Base-by-base conservation (phyloP, 30 jellyfish, hydroid and myxozoan genomes). In the Pseudorhiza aurosa region DNA sequence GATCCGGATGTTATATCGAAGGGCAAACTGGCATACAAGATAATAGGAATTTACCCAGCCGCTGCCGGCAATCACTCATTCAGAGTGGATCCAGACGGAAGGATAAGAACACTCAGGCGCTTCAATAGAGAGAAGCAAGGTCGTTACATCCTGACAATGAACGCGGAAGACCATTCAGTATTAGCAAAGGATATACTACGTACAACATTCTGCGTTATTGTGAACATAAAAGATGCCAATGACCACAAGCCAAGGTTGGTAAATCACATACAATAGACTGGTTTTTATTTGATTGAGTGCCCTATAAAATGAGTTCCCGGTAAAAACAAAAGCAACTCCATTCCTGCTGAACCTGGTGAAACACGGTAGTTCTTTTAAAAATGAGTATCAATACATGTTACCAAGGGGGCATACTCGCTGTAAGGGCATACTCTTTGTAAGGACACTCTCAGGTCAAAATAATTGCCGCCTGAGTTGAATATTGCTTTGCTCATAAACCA, bases 1-100 rank as follows among this genome's bases (percentile, higher is more conserved):
- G 94, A 82, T 68, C 87, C 87, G 8, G 94, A 82, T 37, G 56
- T 81, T n/a, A 58, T 82, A 10, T 82, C 94, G 8, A 58, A 82
- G 44, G 94, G 94, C 36, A 68, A 46, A 46, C 35, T 70, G 29
- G 76, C 49, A 12, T 82, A 68, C 60, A 46, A 69, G 30, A 14
- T 82, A 31, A 24, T 82, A 3, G 83, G 71, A 12, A 79, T 69
- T 17, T 46, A 58, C 47, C 56, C 87, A 11, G 85, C 85, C 1
- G 8, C 45, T 7, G 31, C 31, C 40, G 31, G 30, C 31, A 60
- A 35, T 32, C 28, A 75, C 10, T 82, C 74, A 29, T 36, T 24
- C 15, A 67, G 74, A 36, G 80, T 49, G 8, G 69, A 18, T 22
- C 10, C n/a, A 28, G 37, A 75, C 11, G 94, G 94, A 12, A 43